Base-by-base conservation (phyloP, 2,797 vertebrate genomes). In the Halcyon smyrnensis region DNA sequence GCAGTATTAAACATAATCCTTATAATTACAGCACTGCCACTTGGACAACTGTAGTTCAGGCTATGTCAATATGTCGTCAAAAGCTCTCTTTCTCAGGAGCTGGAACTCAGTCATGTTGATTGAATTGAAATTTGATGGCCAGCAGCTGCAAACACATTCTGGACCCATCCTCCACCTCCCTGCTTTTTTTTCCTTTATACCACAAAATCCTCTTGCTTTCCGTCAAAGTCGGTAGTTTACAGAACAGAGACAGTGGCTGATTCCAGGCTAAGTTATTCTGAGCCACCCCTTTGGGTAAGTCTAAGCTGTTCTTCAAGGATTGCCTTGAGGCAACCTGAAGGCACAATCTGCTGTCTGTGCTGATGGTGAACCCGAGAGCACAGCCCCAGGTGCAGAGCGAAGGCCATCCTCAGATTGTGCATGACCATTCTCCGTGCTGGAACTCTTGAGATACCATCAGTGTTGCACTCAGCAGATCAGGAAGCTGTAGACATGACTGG, bases 41-140 rank as follows among this genome's bases (percentile, higher is more conserved):
- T 93, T 92, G 95, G 94, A 78, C 97, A 95, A 92, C 96, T 95
- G 70, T 91, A 95, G 95, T 92, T 95, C 82, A 36, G 89, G 57
- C 95, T 97, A 83, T 97, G 98, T 97, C 98, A 97, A 89, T 96
- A 85, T 86, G 94, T 97, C 41, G 3, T 97, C 97, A 97, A 98
- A 97, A 96, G 97, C 95, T 95, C 96, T 97, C 93, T 97, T 98
- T 98, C 89, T 97, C 91, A 89, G 96, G 95, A 96, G 78, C 94
- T 98, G 95, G 96, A 97, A 94, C 96, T 94, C 93, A 88, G 89
- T 97, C 95, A 76, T 90, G 54, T 96, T 93, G 96, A 93, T 89
- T 95, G 86, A 95, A 82, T 70, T 90, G 95, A 90, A 91, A 96
- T 95, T 50, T 96, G 94, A 92, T 83, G 94, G 84, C 81, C 90